Evolutionary conservation across 1,140 invertebrate species (phyloP).

Genomic region (Chymomyza costata): DNA sequence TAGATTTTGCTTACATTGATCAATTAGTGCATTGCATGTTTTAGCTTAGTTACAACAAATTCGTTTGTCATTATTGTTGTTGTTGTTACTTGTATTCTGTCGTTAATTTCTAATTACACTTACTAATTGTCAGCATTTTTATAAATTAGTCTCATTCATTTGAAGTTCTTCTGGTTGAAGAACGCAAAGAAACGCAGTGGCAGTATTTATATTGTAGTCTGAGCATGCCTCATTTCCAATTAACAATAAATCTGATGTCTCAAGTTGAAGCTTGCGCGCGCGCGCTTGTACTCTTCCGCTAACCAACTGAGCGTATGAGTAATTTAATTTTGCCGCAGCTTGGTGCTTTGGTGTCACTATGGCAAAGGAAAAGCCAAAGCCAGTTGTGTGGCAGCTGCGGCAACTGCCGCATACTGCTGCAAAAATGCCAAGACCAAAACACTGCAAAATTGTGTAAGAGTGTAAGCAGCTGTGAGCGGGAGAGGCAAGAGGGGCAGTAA

Average conservation of each 20-base stretch:
- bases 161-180: not conserved
- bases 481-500: too few species aligned
- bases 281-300: conserved; percentile 15
- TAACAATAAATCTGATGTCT: conserved; percentile 67
- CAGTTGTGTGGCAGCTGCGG: conserved; percentile 5
- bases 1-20: too few species aligned
- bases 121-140: conserved; percentile 67
- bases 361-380: conserved; percentile 30
- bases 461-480: not conserved
- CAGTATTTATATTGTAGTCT: conserved; percentile 65
- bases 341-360: conserved; percentile 48
- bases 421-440: conserved; percentile 10
- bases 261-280: conserved; percentile 17
- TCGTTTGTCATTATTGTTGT: too few species aligned
- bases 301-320: conserved; percentile 68
- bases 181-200: too few species aligned
- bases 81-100: too few species aligned
- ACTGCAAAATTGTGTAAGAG: conserved; percentile 5
- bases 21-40: too few species aligned
- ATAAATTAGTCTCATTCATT: conserved; percentile 22
- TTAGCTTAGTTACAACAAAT: too few species aligned
- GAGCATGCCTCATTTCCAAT: conserved; percentile 69
- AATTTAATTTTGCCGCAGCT: conserved; percentile 69
- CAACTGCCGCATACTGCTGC: conserved; percentile 16
- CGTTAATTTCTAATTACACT: conserved; percentile 71